Base-by-base conservation (phyloP, 2,888 invertebrate genomes). In the Apamea epomidion region DNA sequence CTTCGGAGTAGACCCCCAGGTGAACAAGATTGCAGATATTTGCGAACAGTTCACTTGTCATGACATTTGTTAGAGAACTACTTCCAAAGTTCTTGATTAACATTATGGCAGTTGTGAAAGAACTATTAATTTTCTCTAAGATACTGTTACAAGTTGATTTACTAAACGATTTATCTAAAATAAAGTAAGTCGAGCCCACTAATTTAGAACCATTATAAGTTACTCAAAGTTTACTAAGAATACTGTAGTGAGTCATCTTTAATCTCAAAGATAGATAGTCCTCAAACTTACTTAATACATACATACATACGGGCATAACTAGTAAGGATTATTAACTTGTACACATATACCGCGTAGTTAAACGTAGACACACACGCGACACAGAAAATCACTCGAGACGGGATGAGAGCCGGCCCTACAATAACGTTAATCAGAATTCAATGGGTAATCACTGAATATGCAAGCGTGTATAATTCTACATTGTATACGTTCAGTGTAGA, bases 381-480 rank as follows among this genome's bases (percentile, higher is more conserved):
- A 70, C 79, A 79, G 83, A 84, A 90, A 85, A 83, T 79, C 73
- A 62, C 81, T 81, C 71, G 70, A 80, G 78, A 74, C 74, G 73
- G 80, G 78, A 70, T 73, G 81, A 86, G 77, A 84, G 74, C 71
- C 74, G 76, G 78, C 74, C 84, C 83, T 85, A 87, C 84, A 87
- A 85, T 86, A 87, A 82, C 76, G 84, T 89, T 91, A 89, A 91
- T 92, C 90, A 90, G 90, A 82, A 90, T 89, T 92, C 91, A 92
- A 92, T 90, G 90, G 88, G 83, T 87, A 87, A 88, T 89, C 89
- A 84, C 88, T 93, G 91, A 91, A 91, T 92, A 90, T 92, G 89
- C 90, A 91, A 88, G 84, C 83, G 85, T 77, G 73, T 79, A 78
- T 82, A 74, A 80, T 85, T 74, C 74, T 65, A 80, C 73, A 74